phyloP scores from a whole-genome alignment of 2,888 invertebrate genomes.

The Ametastegia equiseti region DNA sequence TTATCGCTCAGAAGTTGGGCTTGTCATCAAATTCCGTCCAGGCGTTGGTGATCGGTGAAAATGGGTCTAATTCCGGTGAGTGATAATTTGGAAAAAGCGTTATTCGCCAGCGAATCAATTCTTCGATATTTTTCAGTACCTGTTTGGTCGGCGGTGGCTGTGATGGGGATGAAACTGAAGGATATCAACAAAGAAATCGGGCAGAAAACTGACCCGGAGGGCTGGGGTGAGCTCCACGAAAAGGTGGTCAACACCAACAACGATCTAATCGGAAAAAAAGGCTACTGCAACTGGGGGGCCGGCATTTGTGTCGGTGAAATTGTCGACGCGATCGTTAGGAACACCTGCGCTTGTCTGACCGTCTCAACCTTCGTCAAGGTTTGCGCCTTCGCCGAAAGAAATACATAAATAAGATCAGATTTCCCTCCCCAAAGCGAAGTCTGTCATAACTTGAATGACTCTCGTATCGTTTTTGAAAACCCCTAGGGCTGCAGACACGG shows the following conservation, averaged over 20 bases:
- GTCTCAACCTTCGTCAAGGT: constrained; percentile 77
- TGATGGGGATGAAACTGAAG: constrained; percentile 78
- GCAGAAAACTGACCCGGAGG: constrained; percentile 75
- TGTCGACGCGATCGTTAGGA: constrained; percentile 75
- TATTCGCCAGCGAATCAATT: constrained; percentile 19
- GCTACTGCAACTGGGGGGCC: constrained; percentile 78
- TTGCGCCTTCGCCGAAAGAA: constrained; percentile 45
- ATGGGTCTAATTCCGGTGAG: constrained; percentile 77
- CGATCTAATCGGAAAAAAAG: constrained; percentile 77
- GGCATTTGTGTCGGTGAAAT: constrained; percentile 77
- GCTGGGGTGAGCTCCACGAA: constrained; percentile 77
- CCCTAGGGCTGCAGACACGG: constrained; percentile 75
- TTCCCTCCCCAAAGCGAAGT: not conserved
- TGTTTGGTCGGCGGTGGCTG: constrained; percentile 79
- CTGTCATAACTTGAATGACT: constrained; percentile 12
- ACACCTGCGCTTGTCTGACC: constrained; percentile 75
- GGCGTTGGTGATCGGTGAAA: constrained; percentile 80
- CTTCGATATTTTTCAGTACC: constrained; percentile 72
- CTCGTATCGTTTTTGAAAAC: not conserved
- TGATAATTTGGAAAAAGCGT: not conserved
- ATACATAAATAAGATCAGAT: not conserved
- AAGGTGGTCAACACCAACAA: constrained; percentile 78
- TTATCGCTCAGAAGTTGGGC: constrained; percentile 77
- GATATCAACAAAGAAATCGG: constrained; percentile 77
- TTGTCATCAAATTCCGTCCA: constrained; percentile 77